Evolutionary conservation across 2,113 vertebrate species (phyloP).

Genomic region (Brachirus orientalis): DNA sequence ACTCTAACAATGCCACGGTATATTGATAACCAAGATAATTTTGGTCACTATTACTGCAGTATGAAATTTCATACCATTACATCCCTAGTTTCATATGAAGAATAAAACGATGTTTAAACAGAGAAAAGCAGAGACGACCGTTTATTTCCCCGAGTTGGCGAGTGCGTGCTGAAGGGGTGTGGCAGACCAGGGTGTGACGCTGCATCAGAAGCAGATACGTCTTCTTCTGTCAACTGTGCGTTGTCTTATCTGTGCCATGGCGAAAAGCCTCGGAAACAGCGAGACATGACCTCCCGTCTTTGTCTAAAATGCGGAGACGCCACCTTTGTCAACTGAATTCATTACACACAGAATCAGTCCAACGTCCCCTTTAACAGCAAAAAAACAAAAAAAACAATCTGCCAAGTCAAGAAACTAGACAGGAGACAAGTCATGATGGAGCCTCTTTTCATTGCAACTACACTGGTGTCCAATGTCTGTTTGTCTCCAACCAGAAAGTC

Average conservation of each 20-base stretch:
- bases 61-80: too few relatives aligned
- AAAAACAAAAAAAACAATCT: slow-evolving; percentile 29
- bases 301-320: too few relatives aligned
- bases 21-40: too few relatives aligned
- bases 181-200: slow-evolving; percentile 48
- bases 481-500: too few relatives aligned
- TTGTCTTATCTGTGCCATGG: slow-evolving; percentile 66
- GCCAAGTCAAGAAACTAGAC: slow-evolving; percentile 19
- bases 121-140: slow-evolving; percentile 4
- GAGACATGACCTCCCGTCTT: slow-evolving; percentile 63
- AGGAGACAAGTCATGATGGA: slow-evolving; percentile 71
- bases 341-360: slow-evolving; percentile 54
- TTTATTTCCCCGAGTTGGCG: neutral
- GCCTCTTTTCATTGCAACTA: slow-evolving; percentile 64
- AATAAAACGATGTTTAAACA: slow-evolving; percentile 17
- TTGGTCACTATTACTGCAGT: too few relatives aligned
- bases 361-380: slow-evolving; percentile 49
- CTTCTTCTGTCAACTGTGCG: slow-evolving; percentile 65
- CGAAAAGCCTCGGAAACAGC: slow-evolving; percentile 52
- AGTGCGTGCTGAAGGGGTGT: slow-evolving; percentile 37
- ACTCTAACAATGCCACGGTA: too few relatives aligned
- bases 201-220: slow-evolving; percentile 82
- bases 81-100: too few relatives aligned
- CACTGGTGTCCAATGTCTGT: neutral
- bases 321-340: too few relatives aligned